Base-by-base conservation (phyloP, 2,888 invertebrate genomes). In the Anodontia alba region DNA sequence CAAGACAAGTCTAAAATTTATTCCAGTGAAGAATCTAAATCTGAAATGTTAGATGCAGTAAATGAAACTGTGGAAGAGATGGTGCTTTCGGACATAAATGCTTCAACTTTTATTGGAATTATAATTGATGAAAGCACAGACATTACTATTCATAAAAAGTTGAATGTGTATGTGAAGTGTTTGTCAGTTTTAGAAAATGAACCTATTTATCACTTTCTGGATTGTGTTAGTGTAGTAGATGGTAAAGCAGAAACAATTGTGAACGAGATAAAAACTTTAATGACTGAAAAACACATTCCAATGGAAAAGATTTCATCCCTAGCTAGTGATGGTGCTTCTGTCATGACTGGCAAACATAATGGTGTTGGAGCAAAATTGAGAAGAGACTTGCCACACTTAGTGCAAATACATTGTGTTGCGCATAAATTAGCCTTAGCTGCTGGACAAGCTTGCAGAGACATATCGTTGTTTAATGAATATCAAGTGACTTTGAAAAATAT, bases 351-450 rank as follows among this genome's bases (percentile, higher is more conserved):
- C 12, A 54, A 33, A 17, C 43, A 49, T 0, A 71, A 31, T 71
- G 73, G 81, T 38, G 80, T 84, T 42, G 80, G 81, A 46, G 81
- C 66, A 0, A 38, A 10, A 29, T 36, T 80, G 12, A n/a, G 68
- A 7, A 17, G 71, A 15, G 5, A 54, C n/a, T 73, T 33, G 29
- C 75, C 75, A 31, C 15, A 33, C 3, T 31, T 83, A 29, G 67
- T 80, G 1, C 83, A 81, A 42, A 43, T 80, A 12, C 82, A 85
- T 42, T 85, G 82, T 70, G 75, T 82, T 26, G 77, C 80, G 0
- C 80, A 86, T 43, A 73, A 68, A 23, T 49, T 83, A 8, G 78
- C 80, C 20, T 49, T 86, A 15, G 81, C 84, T 26, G 80, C 80
- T 62, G 67, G 75, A 33, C 77, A 82, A n/a, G 75, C 81, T 1